Percentiles rank a stretch among this genome's conserved stretches.
Conservation (phyloP, 2,888 invertebrate genomes). For the Ophion slaviceki region DNA sequence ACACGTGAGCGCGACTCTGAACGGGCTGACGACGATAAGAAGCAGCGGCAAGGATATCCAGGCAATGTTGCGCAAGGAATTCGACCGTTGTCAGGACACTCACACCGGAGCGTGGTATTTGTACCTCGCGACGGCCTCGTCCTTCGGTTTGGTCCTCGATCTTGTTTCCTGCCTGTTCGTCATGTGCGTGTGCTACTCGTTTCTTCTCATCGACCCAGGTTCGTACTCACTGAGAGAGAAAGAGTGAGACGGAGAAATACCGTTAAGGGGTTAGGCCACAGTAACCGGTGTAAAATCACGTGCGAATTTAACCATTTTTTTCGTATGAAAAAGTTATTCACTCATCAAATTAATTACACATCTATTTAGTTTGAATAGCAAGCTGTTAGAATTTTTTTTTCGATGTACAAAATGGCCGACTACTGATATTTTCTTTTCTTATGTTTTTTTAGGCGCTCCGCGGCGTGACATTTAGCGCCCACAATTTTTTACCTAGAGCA, state of each 20-base stretch:
- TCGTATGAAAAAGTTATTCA: too few relatives aligned
- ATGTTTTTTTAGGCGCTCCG: too few relatives aligned
- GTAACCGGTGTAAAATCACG: too few relatives aligned
- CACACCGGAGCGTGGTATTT: conserved; percentile 90
- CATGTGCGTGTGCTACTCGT: conserved; percentile 87
- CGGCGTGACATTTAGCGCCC: too few relatives aligned
- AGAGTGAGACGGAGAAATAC: background rate
- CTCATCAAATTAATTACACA: too few relatives aligned
- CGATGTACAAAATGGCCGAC: too few relatives aligned
- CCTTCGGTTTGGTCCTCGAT: conserved; percentile 91
- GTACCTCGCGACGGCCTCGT: conserved; percentile 87
- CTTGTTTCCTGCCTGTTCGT: conserved; percentile 88
- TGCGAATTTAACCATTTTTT: too few relatives aligned
- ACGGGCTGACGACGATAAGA: conserved; percentile 94
- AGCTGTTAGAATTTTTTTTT: too few relatives aligned
- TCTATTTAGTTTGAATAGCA: too few relatives aligned
- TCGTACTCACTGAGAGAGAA: conserved; percentile 54
- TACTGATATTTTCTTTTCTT: too few relatives aligned
- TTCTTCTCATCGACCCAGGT: conserved; percentile 87
- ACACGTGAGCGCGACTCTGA: conserved; percentile 93
- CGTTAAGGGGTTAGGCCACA: too few relatives aligned
- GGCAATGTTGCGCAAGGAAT: conserved; percentile 89
- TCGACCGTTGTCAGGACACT: conserved; percentile 88
- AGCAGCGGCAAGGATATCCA: conserved; percentile 88
- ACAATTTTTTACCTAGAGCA: too few relatives aligned